A percentile compares a stretch with the other conserved stretches of the same genome.
phyloP scores from a whole-genome alignment of 2,113 vertebrate species.

The Tamias sibiricus region DNA sequence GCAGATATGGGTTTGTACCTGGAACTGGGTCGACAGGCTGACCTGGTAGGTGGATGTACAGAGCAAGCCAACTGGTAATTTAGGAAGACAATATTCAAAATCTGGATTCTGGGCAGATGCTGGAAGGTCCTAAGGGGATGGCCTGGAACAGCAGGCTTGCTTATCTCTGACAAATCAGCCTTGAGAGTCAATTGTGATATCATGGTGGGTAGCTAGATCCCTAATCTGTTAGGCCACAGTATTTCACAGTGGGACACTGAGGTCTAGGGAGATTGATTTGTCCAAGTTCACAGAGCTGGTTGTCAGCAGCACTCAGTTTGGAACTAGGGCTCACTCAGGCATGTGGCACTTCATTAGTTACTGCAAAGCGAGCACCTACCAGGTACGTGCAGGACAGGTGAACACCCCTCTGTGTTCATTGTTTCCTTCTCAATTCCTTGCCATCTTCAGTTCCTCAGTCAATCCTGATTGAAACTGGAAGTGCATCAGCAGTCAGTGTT shows the following conservation, averaged over 20 bases:
- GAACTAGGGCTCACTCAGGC: background rate
- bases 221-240: background rate
- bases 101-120: background rate
- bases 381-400: background rate
- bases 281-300: background rate
- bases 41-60: background rate
- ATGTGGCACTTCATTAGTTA: background rate
- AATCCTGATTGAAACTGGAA: background rate
- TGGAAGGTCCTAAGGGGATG: too few relatives aligned
- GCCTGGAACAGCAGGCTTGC: background rate
- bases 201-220: too few relatives aligned
- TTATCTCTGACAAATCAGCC: background rate
- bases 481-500: background rate
- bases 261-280: background rate
- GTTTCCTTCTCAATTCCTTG: background rate
- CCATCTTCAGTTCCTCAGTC: background rate
- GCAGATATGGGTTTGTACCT: background rate
- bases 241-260: background rate
- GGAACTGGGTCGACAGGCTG: background rate
- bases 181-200: background rate
- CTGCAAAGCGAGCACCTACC: background rate
- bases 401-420: background rate
- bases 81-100: background rate
- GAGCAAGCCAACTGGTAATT: background rate
- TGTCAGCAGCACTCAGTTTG: background rate